Evolutionary conservation across 2,888 invertebrate species (phyloP).

Genomic region (Branchellion lobata): DNA sequence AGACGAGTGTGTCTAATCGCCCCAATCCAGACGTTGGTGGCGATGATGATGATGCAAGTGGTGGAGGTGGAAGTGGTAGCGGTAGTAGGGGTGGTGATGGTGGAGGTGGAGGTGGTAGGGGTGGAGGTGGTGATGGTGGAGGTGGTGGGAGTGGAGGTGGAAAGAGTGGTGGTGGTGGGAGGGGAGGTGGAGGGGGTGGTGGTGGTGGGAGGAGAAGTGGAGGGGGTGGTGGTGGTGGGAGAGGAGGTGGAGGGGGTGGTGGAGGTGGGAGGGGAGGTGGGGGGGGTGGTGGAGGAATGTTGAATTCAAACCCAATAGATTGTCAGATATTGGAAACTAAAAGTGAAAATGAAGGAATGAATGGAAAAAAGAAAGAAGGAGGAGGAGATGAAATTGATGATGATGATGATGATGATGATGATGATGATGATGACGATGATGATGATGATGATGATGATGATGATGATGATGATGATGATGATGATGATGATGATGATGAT

Average conservation of each 20-base stretch:
- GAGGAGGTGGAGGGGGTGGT: neutral
- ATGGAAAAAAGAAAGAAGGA: neutral
- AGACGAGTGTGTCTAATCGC: neutral
- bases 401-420: neutral
- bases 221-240: no score
- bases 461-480: neutral
- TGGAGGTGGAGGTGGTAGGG: conserved; percentile 3
- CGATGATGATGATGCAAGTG: neutral
- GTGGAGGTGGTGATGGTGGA: neutral
- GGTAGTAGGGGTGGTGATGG: neutral
- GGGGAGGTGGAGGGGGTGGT: no score
- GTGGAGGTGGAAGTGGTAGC: neutral
- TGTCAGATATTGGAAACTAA: no score
- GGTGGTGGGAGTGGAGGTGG: neutral
- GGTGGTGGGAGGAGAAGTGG: neutral
- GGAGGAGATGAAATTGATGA: neutral
- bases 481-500: conserved; percentile 29
- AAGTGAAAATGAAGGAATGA: no score
- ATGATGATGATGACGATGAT: no score
- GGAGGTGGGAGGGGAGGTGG: neutral
- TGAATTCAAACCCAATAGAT: no score
- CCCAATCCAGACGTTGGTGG: neutral
- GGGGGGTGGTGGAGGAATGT: neutral
- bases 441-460: neutral
- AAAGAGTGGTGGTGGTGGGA: no score